Evolutionary conservation across 2,113 vertebrate species (phyloP).

Genomic region (Acinonyx jubatus): DNA sequence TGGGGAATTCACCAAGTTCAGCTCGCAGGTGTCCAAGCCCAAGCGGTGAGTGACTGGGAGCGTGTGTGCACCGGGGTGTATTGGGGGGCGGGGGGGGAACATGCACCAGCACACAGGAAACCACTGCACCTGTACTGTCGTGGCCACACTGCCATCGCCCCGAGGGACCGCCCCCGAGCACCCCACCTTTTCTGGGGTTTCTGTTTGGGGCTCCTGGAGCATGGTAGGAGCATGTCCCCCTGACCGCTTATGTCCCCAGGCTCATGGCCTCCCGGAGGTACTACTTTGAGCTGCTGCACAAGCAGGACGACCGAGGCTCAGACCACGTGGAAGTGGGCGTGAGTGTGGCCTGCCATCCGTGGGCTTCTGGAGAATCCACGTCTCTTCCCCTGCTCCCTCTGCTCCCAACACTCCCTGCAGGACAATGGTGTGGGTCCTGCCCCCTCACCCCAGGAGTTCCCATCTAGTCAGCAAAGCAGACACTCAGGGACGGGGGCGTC

Average conservation of each 20-base stretch:
- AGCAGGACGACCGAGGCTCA: slow-evolving; percentile 96
- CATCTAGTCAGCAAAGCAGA: background rate
- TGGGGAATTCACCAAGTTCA: slow-evolving; percentile 98
- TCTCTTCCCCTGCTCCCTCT: fast-evolving
- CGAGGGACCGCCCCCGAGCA: background rate
- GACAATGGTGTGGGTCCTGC: background rate
- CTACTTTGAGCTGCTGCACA: slow-evolving; percentile 99
- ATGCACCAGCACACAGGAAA: fast-evolving
- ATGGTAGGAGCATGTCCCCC: fast-evolving
- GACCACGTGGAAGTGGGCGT: slow-evolving; percentile 99
- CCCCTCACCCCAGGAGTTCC: background rate
- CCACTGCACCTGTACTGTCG: fast-evolving
- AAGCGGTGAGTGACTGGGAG: slow-evolving; percentile 89
- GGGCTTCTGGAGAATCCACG: background rate
- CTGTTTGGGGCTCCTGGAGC: no score
- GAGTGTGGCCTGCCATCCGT: slow-evolving; percentile 79
- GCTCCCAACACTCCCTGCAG: fast-evolving
- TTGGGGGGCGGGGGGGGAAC: background rate
- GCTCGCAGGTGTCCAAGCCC: slow-evolving; percentile 96
- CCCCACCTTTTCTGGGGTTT: no score
- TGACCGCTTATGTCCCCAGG: slow-evolving; percentile 78
- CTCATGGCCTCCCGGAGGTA: slow-evolving; percentile 95
- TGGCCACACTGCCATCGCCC: background rate
- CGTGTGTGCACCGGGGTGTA: fast-evolving
- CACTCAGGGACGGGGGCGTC: background rate